Evolutionary conservation across 30 jellyfish, hydroid and myxozoan species (phyloP).

Genomic region (Aurelia sp.): DNA sequence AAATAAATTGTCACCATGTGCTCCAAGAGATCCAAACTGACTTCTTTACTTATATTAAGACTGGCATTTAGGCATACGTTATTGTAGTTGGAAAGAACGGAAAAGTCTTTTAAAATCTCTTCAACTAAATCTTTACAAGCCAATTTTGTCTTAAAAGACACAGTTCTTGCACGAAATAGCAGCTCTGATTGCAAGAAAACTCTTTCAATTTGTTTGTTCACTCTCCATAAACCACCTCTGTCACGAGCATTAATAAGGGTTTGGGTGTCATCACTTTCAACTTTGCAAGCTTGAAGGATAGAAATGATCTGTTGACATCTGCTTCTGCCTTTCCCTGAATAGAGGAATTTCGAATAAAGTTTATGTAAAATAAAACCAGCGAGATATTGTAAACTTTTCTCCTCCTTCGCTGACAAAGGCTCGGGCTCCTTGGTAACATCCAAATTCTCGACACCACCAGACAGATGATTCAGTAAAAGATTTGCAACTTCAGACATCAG

Average conservation of each 20-base stretch:
- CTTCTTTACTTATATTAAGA: no score
- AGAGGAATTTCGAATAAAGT: slow-evolving; percentile 13
- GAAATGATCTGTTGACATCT: not conserved
- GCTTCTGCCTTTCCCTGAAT: slow-evolving; percentile 16
- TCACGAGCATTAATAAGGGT: slow-evolving; percentile 1
- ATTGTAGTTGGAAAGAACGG: no score
- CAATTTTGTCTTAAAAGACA: no score
- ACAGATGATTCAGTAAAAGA: slow-evolving; percentile 26
- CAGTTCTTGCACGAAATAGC: slow-evolving; percentile 18
- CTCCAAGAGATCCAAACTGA: no score
- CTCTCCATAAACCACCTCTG: not conserved
- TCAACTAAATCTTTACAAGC: no score
- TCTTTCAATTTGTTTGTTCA: not conserved
- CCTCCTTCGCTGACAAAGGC: slow-evolving; percentile 48
- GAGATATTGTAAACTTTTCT: slow-evolving; percentile 23
- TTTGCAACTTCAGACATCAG: slow-evolving; percentile 53
- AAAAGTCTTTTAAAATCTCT: no score
- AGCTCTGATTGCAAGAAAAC: slow-evolving; percentile 15
- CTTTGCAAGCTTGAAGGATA: no score
- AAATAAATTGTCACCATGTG: no score
- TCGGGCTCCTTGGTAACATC: slow-evolving; percentile 12
- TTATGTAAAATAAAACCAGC: slow-evolving; percentile 44
- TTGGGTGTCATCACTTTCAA: not conserved
- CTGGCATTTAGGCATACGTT: no score
- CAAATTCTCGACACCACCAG: not conserved